A percentile compares a stretch with the other conserved stretches of the same genome.
Evolutionary conservation across 2,113 vertebrate genomes (phyloP).

Genomic region (Formicarius rufipectus): DNA sequence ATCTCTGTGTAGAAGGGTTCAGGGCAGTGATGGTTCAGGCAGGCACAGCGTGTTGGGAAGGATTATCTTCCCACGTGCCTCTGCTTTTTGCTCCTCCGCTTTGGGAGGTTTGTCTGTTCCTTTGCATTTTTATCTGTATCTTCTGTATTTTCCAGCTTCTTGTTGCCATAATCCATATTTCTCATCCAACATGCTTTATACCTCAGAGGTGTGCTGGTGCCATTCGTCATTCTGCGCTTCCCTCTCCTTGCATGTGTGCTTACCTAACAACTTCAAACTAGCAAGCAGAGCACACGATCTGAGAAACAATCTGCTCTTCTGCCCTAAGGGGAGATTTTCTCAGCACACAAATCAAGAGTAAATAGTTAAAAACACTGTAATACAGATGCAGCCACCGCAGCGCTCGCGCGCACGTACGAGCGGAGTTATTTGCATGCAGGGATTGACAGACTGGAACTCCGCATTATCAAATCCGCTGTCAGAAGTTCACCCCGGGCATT

Average conservation of each 20-base stretch:
- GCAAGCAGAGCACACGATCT: not conserved
- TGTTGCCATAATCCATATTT: not conserved
- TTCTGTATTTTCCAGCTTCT: not conserved
- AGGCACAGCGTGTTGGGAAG: not conserved
- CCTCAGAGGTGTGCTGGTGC: not conserved
- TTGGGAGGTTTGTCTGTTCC: not conserved
- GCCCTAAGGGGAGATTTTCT: not conserved
- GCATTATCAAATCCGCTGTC: not conserved
- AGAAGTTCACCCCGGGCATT: not conserved
- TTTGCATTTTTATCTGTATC: not conserved
- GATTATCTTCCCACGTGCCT: not conserved
- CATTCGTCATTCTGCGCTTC: rapidly evolving
- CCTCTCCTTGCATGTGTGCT: not conserved
- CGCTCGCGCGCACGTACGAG: rapidly evolving
- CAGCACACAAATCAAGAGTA: not conserved
- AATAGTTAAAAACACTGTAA: not conserved
- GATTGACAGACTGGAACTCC: not conserved
- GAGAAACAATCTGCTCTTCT: not conserved
- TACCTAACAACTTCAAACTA: not conserved
- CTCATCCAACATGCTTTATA: rapidly evolving
- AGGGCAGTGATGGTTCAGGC: rapidly evolving
- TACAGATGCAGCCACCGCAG: not conserved
- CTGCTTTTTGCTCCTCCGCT: not conserved
- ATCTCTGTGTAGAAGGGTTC: not conserved
- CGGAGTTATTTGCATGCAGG: not conserved